Base-by-base conservation (phyloP, 2,797 vertebrate genomes). In the Columba guinea region DNA sequence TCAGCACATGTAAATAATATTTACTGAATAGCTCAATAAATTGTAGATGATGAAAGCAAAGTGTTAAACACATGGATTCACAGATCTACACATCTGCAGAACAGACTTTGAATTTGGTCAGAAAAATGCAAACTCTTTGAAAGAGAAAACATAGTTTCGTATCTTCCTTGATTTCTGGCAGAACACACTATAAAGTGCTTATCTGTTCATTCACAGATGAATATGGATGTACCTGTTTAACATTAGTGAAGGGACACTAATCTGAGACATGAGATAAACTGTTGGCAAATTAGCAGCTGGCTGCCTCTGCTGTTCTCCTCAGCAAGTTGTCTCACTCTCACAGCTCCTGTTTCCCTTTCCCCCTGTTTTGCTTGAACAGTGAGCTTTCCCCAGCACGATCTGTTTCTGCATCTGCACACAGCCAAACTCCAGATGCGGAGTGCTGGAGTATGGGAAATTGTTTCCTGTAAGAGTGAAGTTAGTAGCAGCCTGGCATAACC, bases 401-500 rank as follows among this genome's bases (percentile, higher is more conserved):
- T 3, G 3, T 41, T 23, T 32, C 24, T 20, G 13, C 21, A 13
- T 4, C 32, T 24, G 51, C 35, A 17, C 49, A 4, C 6, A 9
- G 49, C 3, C 46, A 15, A 20, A 3, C 13, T 63, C 35, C 20
- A 35, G 11, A 21, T 6, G 58, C n/a, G 39, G 28, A 39, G 11
- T 4, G 1, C 32, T 9, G 20, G 13, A 7, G 23, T 13, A 28
- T 2, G 6, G 27, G 20, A 32, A 30, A 24, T 3, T 10, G 17
- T 15, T 39, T 35, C 20, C 53, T 4, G 3, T 6, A 18, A 27
- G 26, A 24, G 24, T 2, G 4, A 63, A 32, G n/a, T 32, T 20
- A 41, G 67, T 2, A 34, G 62, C 26, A 32, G 41, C 10, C 46
- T 71, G n/a, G 13, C 17, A 7, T 4, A 19, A 18, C 7, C 49